These are phyloP conservation scores for Aurelia sp. DNA, from an alignment of 30 jellyfish, hydroid and myxozoan species.

Conservation along the genomic window DNA sequence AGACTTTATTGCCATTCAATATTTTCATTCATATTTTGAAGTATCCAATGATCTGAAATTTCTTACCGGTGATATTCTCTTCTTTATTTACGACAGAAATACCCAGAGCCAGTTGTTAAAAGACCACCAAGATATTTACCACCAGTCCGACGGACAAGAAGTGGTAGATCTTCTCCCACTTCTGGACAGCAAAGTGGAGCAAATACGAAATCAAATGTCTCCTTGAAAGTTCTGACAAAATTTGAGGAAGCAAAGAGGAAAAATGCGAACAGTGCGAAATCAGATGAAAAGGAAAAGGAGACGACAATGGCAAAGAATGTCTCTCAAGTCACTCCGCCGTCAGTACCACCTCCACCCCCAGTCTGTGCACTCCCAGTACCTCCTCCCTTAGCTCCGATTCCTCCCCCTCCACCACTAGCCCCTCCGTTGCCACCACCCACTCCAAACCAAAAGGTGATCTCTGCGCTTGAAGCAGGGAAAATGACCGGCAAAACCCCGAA, in stretches of 20 bases:
- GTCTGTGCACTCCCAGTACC: neutral
- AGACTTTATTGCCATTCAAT: too few relatives aligned
- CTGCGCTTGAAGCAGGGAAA: neutral
- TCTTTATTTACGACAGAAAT: conserved; percentile 42
- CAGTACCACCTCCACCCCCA: conserved; percentile 63
- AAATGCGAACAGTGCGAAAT: neutral
- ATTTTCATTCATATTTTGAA: too few relatives aligned
- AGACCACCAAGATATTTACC: conserved; percentile 91
- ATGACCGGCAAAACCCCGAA: neutral
- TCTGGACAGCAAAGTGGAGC: neutral
- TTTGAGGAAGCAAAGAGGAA: conserved; percentile 18
- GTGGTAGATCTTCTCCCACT: conserved; percentile 55
- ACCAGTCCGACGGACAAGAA: conserved; percentile 87
- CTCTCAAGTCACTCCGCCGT: conserved; percentile 17
- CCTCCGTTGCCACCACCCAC: conserved; percentile 78
- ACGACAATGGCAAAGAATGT: neutral
- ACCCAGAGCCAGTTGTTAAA: conserved; percentile 78
- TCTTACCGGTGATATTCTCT: neutral
- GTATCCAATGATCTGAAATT: neutral
- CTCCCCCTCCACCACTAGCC: conserved; percentile 79
- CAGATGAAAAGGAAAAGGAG: neutral
- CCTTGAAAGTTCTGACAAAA: conserved; percentile 16
- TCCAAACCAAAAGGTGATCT: neutral
- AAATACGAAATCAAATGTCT: neutral
- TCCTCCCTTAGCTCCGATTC: conserved; percentile 32